Evolutionary conservation across 1,140 invertebrate species (phyloP), one percentile per base, ranked within the genome.

Genomic region (Drosophila subobscura): DNA sequence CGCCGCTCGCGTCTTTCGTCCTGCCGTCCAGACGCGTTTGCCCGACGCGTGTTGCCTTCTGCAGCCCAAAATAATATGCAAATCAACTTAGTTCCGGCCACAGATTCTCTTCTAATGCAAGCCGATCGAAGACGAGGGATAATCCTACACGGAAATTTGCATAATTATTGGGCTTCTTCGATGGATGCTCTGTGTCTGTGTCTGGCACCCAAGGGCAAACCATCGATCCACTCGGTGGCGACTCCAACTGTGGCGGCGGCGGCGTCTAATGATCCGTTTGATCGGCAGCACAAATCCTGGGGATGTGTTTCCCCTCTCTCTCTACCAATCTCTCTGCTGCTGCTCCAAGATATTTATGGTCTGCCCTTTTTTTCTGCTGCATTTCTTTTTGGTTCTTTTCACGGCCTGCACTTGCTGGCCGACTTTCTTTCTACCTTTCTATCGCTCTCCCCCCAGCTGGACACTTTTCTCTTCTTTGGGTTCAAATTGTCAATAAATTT

Each of bases 261-360:
- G 83, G 83, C 59, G 83, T 86, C 83, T 88, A 86, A 88, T 72
- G 71, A 88, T 79, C 55, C 56, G 74, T 86, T 88, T 86, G 83
- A 86, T 89, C 77, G 47, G 53, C 67, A 14, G 47, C 33, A 37
- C 33, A 37, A 44, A 46, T 74, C 61, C 72, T 75, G 60, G 10
- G n/a, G n/a, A 27, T 2, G 12, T 37, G 27, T 33, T 5, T 16
- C 10, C 5, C 14, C n/a, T 22, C 53, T 40, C 29, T 16, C 0
- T 10, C n/a, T n/a, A n/a, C n/a, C n/a, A n/a, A n/a, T n/a, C n/a
- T n/a, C n/a, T 1, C 20, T 33, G 4, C 23, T 12, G 29, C 14
- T 27, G 29, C 70, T 53, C 70, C 57, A 65, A 41, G 6, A 66
- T 88, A 86, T 86, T 86, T 86, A 86, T 88, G 55, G 60, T 67